Evolutionary conservation across 2,113 vertebrate species (phyloP).

Genomic region (Macaca fascicularis): T2T-MFA8v1.1 NC_088389.1:41358001-41358500

Average conservation of each 20-base stretch:
- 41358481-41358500: background rate
- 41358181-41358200: background rate
- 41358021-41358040: background rate
- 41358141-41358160: background rate
- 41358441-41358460: background rate
- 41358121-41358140: background rate
- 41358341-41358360: rapidly evolving
- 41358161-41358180: background rate
- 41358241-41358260: background rate
- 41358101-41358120: background rate
- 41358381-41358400: no score
- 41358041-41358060: rapidly evolving
- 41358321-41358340: rapidly evolving
- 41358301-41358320: background rate
- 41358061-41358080: rapidly evolving
- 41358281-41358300: background rate
- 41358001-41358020: background rate
- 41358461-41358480: background rate
- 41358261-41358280: background rate
- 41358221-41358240: background rate
- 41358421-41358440: background rate
- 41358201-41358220: background rate
- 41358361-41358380: background rate
- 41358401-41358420: background rate
- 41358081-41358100: rapidly evolving